These are phyloP conservation scores for Micrasema minimum DNA, from an alignment of 1,140 invertebrate species.

Conservation along the genomic window DNA sequence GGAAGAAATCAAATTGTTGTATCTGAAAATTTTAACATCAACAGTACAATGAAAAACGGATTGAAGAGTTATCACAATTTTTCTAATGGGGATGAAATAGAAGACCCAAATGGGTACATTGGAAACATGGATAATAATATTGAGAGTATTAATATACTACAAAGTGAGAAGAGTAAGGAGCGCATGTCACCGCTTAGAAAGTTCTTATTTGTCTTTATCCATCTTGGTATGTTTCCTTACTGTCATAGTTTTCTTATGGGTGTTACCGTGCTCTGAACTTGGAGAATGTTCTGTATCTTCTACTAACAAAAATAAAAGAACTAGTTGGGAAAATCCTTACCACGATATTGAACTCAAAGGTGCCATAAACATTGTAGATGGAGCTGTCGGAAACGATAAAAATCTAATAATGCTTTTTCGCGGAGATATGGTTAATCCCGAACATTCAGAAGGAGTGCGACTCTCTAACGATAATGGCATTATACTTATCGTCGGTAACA, in stretches of 20 bases:
- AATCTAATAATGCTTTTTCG: conserved; percentile 79
- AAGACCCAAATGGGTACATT: conserved; percentile 48
- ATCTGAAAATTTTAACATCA: conserved; percentile 36
- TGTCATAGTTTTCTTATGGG: conserved; percentile 78
- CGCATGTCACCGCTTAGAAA: conserved; percentile 65
- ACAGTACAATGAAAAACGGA: conserved; percentile 46
- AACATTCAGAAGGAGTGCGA: conserved; percentile 64
- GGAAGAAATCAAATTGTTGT: conserved; percentile 52
- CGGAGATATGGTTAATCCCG: conserved; percentile 71
- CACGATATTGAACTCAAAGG: conserved; percentile 78
- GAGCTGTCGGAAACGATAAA: conserved; percentile 68
- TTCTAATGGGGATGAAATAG: conserved; percentile 47
- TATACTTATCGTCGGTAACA: conserved; percentile 71
- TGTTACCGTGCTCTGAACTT: conserved; percentile 75
- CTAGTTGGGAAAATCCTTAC: conserved; percentile 77
- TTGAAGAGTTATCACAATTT: conserved; percentile 43
- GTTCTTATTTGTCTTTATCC: conserved; percentile 73
- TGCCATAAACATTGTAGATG: conserved; percentile 74
- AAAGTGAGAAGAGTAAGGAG: conserved; percentile 42
- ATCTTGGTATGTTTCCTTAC: conserved; percentile 77
- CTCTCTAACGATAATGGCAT: conserved; percentile 67
- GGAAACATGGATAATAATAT: conserved; percentile 42
- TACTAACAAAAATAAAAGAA: conserved; percentile 66
- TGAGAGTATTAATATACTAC: conserved; percentile 49
- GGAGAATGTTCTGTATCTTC: conserved; percentile 70